phyloP scores from a whole-genome alignment of 2,888 invertebrate genomes.

The Trichogramma evanescens region DNA sequence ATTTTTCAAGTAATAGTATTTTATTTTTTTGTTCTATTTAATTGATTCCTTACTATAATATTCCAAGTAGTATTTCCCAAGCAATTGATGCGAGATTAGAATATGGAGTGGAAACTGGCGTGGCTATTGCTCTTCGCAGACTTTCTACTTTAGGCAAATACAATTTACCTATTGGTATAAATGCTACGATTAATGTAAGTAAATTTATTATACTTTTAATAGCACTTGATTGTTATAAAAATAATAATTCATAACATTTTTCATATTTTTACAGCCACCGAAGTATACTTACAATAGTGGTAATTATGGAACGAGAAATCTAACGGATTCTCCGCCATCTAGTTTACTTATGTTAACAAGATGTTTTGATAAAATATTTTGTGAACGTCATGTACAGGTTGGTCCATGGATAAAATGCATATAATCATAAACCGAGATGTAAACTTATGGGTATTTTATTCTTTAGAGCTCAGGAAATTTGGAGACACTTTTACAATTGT shows the following conservation, averaged over 20 bases:
- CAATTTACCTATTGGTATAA: slow-evolving; percentile 54
- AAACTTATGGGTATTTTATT: background rate
- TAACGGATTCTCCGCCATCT: slow-evolving; percentile 32
- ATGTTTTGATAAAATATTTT: slow-evolving; percentile 65
- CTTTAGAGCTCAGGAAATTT: slow-evolving; percentile 63
- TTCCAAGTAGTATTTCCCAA: slow-evolving; percentile 54
- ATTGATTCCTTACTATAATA: background rate
- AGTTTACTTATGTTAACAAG: slow-evolving; percentile 57
- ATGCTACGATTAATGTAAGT: slow-evolving; percentile 45
- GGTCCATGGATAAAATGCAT: slow-evolving; percentile 3
- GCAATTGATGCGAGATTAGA: slow-evolving; percentile 75
- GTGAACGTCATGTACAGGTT: slow-evolving; percentile 56
- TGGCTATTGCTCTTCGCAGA: slow-evolving; percentile 69
- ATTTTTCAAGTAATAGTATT: background rate
- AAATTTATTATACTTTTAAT: slow-evolving; percentile 16
- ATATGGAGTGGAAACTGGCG: slow-evolving; percentile 68
- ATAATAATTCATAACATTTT: background rate
- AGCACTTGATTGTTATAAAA: background rate
- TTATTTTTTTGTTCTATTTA: slow-evolving; percentile 1
- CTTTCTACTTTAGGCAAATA: slow-evolving; percentile 62
- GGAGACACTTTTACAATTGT: slow-evolving; percentile 77
- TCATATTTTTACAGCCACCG: slow-evolving; percentile 22
- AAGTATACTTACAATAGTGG: slow-evolving; percentile 30
- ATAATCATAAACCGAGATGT: background rate
- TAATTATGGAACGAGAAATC: slow-evolving; percentile 35